These are phyloP conservation scores for Oophaga pumilio DNA, from an alignment of 2,113 vertebrate genomes.

Conservation along the genomic window DNA sequence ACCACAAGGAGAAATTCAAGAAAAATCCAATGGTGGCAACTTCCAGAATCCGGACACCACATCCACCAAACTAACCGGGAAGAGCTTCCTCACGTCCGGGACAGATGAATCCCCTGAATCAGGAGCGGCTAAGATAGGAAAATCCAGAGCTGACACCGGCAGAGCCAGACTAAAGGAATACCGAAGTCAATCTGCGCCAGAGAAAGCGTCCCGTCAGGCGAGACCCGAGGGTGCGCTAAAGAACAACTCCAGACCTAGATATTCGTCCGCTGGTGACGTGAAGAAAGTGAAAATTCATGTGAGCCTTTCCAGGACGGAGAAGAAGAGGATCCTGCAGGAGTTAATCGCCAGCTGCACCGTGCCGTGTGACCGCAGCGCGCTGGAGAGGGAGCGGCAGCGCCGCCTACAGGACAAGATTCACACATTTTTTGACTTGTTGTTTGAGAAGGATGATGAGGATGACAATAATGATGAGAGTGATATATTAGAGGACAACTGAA, in stretches of 20 bases:
- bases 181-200: background rate
- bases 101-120: background rate
- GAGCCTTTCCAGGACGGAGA: constrained; percentile 28
- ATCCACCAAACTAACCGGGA: background rate
- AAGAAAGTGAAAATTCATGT: background rate
- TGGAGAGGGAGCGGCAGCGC: constrained; percentile 17
- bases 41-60: background rate
- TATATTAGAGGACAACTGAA: background rate
- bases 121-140: background rate
- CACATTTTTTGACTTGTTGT: constrained; percentile 3
- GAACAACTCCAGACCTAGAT: background rate
- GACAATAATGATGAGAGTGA: background rate
- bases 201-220: background rate
- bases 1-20: background rate
- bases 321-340: constrained; percentile 14
- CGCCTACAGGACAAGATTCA: constrained; percentile 22
- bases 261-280: background rate
- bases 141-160: background rate
- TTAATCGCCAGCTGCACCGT: background rate
- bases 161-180: too few species aligned
- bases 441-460: background rate
- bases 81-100: background rate
- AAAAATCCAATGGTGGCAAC: background rate
- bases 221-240: background rate
- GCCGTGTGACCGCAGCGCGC: background rate